A percentile compares a stretch with the other conserved stretches of the same genome.
phyloP scores from a whole-genome alignment of 2,113 vertebrate genomes.

The Notothenia rossii region DNA sequence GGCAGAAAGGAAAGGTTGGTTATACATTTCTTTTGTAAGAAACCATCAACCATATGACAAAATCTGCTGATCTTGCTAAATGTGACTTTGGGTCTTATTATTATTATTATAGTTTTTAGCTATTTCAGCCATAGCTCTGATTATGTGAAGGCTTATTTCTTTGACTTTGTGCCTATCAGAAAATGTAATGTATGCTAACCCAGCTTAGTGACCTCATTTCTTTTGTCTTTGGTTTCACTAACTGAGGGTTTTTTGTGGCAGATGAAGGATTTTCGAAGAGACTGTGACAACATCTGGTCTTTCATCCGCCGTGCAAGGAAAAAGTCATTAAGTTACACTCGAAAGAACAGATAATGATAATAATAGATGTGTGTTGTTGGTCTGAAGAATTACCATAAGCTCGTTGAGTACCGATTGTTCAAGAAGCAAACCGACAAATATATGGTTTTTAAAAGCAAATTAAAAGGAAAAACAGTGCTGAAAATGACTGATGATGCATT shows the following conservation, averaged over 20 bases:
- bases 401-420: constrained; percentile 51
- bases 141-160: constrained; percentile 68
- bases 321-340: constrained; percentile 46
- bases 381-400: constrained; percentile 40
- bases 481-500: constrained; percentile 57
- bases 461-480: constrained; percentile 65
- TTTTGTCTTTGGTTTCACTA: constrained; percentile 69
- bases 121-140: constrained; percentile 63
- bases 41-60: constrained; percentile 49
- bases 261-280: constrained; percentile 63
- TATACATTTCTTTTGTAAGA: constrained; percentile 61
- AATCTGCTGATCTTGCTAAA: constrained; percentile 50
- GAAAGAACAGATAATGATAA: constrained; percentile 40
- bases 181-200: constrained; percentile 70
- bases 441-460: constrained; percentile 64
- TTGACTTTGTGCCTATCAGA: constrained; percentile 79
- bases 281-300: constrained; percentile 51
- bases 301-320: constrained; percentile 43
- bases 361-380: constrained; percentile 61
- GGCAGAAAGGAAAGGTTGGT: constrained; percentile 47
- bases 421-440: constrained; percentile 43
- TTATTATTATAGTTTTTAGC: constrained; percentile 52
- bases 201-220: constrained; percentile 67
- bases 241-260: constrained; percentile 41
- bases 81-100: constrained; percentile 51